Evolutionary conservation across 2,113 vertebrate genomes (phyloP).

Genomic region (Podilymbus podiceps): DNA sequence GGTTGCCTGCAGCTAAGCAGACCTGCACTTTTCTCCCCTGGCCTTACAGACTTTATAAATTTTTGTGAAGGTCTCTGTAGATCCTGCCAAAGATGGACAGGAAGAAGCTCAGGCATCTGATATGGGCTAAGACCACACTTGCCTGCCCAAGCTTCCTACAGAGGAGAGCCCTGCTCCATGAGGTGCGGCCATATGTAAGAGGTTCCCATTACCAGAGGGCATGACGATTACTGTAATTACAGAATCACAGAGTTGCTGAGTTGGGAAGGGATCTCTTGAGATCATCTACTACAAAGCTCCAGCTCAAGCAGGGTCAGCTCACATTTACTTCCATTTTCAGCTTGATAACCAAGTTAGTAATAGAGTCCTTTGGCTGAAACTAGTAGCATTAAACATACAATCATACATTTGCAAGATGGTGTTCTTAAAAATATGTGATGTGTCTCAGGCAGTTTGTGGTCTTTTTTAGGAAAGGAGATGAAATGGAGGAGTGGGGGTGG

Average conservation of each 20-base stretch:
- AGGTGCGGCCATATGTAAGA: fast-evolving
- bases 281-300: not conserved
- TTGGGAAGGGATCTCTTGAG: not conserved
- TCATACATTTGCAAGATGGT: not conserved
- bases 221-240: not conserved
- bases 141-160: not conserved
- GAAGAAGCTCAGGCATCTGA: not conserved
- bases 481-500: not conserved
- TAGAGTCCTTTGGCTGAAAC: not conserved
- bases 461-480: not conserved
- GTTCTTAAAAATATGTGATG: not conserved
- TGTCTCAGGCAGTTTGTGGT: not conserved
- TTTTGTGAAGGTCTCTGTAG: not conserved
- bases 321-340: not conserved
- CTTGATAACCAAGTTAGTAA: not conserved
- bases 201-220: not conserved
- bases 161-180: too few relatives aligned
- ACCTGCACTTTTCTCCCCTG: fast-evolving
- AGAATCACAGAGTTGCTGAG: not conserved
- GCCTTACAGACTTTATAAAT: not conserved
- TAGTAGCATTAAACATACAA: not conserved
- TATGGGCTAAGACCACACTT: not conserved
- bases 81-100: not conserved
- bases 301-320: not conserved
- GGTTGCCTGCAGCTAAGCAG: not conserved